Evolutionary conservation across 2,888 invertebrate genomes (phyloP).

Genomic region (Eristalis arbustorum): DNA sequence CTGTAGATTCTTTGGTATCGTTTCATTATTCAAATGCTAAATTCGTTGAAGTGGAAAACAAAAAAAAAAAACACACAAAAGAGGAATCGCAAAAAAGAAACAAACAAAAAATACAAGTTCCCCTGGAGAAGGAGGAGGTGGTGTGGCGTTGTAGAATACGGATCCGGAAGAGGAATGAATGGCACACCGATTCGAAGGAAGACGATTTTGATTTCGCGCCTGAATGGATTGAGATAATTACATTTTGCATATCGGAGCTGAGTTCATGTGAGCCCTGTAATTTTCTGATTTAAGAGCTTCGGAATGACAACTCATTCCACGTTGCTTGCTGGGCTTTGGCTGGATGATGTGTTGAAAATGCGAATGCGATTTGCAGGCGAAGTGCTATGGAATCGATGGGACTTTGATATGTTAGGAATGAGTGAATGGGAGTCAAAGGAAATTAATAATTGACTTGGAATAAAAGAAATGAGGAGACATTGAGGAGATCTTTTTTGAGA

Average conservation of each 20-base stretch:
- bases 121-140: neutral
- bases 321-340: neutral
- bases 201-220: slow-evolving; percentile 68
- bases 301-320: neutral
- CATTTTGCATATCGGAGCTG: slow-evolving; percentile 58
- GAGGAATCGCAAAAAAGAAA: neutral
- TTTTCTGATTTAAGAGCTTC: neutral
- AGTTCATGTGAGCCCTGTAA: neutral
- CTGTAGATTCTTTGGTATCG: slow-evolving; percentile 38
- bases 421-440: neutral
- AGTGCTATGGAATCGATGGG: slow-evolving; percentile 1
- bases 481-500: neutral
- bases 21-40: slow-evolving; percentile 66
- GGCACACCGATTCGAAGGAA: slow-evolving; percentile 23
- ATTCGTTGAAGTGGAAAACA: slow-evolving; percentile 54
- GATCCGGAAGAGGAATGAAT: neutral
- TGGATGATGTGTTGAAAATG: slow-evolving; percentile 8
- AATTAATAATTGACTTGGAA: neutral
- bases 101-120: neutral
- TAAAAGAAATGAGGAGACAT: neutral
- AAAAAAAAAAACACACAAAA: slow-evolving; percentile 19
- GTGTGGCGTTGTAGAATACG: neutral
- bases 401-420: neutral
- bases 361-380: slow-evolving; percentile 25
- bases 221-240: slow-evolving; percentile 67